phyloP scores from a whole-genome alignment of 2,797 vertebrate species.

The Cottoperca gobio region DNA sequence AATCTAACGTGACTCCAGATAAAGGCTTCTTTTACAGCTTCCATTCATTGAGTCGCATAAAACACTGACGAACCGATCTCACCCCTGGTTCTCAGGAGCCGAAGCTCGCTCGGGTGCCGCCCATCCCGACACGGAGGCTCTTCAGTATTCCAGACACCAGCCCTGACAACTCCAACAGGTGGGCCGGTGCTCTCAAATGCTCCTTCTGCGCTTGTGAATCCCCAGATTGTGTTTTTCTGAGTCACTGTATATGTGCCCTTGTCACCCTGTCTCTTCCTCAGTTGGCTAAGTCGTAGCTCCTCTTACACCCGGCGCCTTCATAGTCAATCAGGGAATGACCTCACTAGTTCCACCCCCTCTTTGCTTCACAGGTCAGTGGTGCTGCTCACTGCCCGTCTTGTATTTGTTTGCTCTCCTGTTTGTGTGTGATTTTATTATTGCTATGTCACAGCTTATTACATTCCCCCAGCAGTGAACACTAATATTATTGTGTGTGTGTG shows the following conservation, averaged over 20 bases:
- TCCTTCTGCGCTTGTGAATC: conserved; percentile 36
- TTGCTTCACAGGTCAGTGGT: conserved; percentile 86
- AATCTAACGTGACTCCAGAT: conserved; percentile 20
- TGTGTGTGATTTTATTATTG: conserved; percentile 50
- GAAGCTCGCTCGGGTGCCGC: conserved; percentile 86
- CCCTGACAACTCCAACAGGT: conserved; percentile 86
- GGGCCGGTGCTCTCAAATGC: conserved; percentile 17
- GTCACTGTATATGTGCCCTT: conserved; percentile 61
- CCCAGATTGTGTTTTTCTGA: conserved; percentile 48
- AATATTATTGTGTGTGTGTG: conserved; percentile 3
- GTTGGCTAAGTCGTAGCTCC: conserved; percentile 86
- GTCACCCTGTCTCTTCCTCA: conserved; percentile 70
- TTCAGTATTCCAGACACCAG: conserved; percentile 86
- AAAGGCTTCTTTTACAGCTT: conserved; percentile 46
- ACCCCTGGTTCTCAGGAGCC: conserved; percentile 81
- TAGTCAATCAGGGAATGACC: conserved; percentile 84
- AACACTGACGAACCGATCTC: conserved; percentile 27
- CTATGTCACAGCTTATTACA: conserved; percentile 43
- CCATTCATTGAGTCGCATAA: conserved; percentile 12
- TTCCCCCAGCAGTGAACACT: conserved; percentile 29
- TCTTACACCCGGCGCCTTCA: conserved; percentile 86
- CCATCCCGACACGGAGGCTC: conserved; percentile 85
- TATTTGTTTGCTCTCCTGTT: conserved; percentile 37
- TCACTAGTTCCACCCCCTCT: conserved; percentile 80
- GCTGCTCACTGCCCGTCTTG: conserved; percentile 44